phyloP scores from a whole-genome alignment of 2,113 vertebrate genomes.

The Thalassoma bifasciatum region DNA sequence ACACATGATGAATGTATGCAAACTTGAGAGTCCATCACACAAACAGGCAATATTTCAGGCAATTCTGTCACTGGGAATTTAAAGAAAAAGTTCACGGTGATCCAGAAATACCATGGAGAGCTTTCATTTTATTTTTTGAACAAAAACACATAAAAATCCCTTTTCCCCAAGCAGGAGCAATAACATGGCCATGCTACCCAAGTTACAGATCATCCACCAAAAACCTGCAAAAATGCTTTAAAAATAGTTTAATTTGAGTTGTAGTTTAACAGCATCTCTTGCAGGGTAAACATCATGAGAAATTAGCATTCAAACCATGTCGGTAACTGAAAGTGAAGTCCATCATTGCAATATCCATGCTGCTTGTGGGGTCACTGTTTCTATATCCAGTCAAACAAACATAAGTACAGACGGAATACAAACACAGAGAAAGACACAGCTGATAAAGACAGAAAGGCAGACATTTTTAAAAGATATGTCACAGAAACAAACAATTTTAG shows the following conservation, averaged over 20 bases:
- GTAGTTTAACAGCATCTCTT: slow-evolving; percentile 2
- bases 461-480: slow-evolving; percentile 27
- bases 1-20: not conserved
- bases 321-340: not conserved
- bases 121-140: too few relatives aligned
- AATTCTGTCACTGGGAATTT: slow-evolving; percentile 18
- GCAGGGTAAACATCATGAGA: not conserved
- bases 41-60: slow-evolving; percentile 11
- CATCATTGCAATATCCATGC: not conserved
- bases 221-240: not conserved
- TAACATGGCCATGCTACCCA: too few relatives aligned
- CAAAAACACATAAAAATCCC: too few relatives aligned
- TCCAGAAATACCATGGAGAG: slow-evolving; percentile 22
- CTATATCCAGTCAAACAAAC: slow-evolving; percentile 16
- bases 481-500: slow-evolving; percentile 30
- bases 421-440: slow-evolving; percentile 52
- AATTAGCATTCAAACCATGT: not conserved
- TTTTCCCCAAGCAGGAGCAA: too few relatives aligned
- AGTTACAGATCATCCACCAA: too few relatives aligned
- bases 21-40: too few relatives aligned
- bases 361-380: slow-evolving; percentile 13
- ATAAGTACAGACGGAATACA: slow-evolving; percentile 29
- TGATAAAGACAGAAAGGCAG: slow-evolving; percentile 57
- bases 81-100: slow-evolving; percentile 34
- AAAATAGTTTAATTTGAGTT: not conserved